phyloP scores from a whole-genome alignment of 2,113 vertebrate genomes.

The Rostratula benghalensis region DNA sequence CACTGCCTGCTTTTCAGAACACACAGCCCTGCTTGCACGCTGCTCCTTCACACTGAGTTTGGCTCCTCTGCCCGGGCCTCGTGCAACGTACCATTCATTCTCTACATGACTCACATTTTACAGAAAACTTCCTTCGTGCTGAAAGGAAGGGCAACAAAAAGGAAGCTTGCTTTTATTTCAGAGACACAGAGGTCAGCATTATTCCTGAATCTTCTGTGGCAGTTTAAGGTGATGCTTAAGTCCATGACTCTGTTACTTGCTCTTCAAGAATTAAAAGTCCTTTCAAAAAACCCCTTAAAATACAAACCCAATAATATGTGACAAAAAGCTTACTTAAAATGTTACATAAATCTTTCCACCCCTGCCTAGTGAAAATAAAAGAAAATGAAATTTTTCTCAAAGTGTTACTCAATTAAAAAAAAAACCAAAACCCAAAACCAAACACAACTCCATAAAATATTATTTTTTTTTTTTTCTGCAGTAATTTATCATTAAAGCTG shows the following conservation, averaged over 20 bases:
- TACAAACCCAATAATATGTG: neutral
- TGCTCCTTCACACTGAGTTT: neutral
- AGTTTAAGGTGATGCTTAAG: neutral
- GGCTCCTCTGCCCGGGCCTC: neutral
- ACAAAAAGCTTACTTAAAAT: neutral
- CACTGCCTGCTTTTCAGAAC: neutral
- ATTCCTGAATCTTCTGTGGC: neutral
- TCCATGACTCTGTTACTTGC: neutral
- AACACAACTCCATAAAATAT: neutral
- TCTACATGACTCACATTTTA: neutral
- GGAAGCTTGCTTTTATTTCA: constrained; percentile 9
- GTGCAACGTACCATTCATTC: neutral
- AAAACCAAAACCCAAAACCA: too few relatives aligned
- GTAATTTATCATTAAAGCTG: neutral
- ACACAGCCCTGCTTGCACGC: neutral
- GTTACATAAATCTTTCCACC: neutral
- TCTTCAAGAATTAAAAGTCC: neutral
- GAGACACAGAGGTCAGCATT: neutral
- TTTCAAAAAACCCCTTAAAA: neutral
- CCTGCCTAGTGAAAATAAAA: neutral
- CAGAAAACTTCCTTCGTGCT: neutral
- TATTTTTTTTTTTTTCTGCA: neutral
- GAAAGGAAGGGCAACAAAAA: neutral
- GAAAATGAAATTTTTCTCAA: neutral
- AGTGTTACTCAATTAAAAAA: neutral